phyloP scores from a whole-genome alignment of 1,140 invertebrate genomes.

The Brachionus manjavacas region DNA sequence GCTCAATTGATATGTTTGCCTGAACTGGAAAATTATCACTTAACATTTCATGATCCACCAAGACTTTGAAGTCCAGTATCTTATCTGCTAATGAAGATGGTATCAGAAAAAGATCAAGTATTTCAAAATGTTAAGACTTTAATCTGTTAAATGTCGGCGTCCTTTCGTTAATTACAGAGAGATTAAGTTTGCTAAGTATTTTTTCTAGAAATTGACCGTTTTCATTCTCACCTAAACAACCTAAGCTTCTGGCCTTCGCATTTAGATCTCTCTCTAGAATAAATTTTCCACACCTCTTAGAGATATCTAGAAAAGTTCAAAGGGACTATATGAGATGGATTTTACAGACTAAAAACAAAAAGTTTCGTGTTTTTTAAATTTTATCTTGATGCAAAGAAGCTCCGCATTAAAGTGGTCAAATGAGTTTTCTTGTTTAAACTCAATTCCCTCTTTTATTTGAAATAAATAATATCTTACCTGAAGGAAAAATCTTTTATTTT shows the following conservation, averaged over 20 bases:
- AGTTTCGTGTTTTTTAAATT: neutral
- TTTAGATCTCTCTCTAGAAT: neutral
- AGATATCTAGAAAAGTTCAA: neutral
- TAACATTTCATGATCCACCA: neutral
- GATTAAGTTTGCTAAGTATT: neutral
- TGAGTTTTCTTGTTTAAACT: too few relatives aligned
- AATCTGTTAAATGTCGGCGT: too few relatives aligned
- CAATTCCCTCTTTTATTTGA: too few relatives aligned
- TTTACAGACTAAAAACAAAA: neutral
- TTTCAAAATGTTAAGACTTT: too few relatives aligned
- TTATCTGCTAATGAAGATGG: too few relatives aligned
- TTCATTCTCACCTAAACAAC: neutral
- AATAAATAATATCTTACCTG: too few relatives aligned
- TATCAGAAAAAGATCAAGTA: too few relatives aligned
- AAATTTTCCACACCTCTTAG: neutral
- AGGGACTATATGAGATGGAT: too few relatives aligned
- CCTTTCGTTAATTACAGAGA: too few relatives aligned
- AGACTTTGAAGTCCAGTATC: neutral
- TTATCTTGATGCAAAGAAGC: neutral
- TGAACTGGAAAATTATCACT: neutral
- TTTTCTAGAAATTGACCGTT: neutral
- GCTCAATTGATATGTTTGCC: neutral
- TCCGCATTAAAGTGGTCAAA: too few relatives aligned
- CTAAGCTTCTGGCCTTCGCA: neutral
- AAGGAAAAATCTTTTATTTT: too few relatives aligned